phyloP scores from a whole-genome alignment of 2,113 vertebrate genomes.

The Talpa occidentalis region DNA sequence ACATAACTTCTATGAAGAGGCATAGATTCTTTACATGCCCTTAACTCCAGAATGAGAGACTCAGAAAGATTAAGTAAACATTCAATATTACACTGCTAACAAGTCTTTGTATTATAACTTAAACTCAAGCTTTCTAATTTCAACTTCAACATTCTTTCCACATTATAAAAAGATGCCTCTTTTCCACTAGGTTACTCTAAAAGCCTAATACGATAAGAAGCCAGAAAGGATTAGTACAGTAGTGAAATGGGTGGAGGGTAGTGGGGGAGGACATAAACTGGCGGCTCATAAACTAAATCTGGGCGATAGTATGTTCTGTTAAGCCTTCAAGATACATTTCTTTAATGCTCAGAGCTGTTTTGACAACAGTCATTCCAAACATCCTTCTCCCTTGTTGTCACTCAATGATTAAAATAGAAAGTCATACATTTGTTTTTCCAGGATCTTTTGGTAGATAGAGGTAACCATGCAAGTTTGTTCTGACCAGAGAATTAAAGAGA shows the following conservation, averaged over 20 bases:
- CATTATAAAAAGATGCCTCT: neutral
- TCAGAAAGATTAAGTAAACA: neutral
- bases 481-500: constrained; percentile 6
- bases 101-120: constrained; percentile 32
- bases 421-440: constrained; percentile 7
- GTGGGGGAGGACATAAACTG: neutral
- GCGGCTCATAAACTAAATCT: constrained; percentile 1
- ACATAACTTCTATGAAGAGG: neutral
- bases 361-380: constrained; percentile 38
- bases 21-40: too few relatives aligned
- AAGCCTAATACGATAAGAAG: constrained; percentile 42
- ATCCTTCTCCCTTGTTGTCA: constrained; percentile 28
- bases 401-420: constrained; percentile 29
- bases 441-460: neutral
- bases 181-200: neutral
- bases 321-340: constrained; percentile 27
- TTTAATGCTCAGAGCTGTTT: constrained; percentile 22
- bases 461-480: neutral
- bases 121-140: constrained; percentile 53
- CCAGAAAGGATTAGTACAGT: neutral
- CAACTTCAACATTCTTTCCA: neutral
- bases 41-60: neutral
- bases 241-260: neutral
- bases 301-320: neutral
- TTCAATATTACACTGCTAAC: neutral